A percentile compares a stretch with the other conserved stretches of the same genome.
phyloP scores from a whole-genome alignment of 2,888 invertebrate genomes.

The Cantharis flavilabris region DNA sequence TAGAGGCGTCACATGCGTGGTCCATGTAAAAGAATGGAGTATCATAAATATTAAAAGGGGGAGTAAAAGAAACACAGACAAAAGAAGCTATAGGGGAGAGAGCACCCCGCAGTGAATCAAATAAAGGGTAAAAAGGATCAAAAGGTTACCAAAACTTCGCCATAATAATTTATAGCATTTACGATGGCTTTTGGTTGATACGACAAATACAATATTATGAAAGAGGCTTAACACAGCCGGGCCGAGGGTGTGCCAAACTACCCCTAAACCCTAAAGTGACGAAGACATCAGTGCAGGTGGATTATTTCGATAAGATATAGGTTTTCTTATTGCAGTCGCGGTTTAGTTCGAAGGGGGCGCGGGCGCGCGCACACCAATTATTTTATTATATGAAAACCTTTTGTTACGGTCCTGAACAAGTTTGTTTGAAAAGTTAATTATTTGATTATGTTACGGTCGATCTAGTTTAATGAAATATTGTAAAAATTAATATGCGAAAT shows the following conservation, averaged over 20 bases:
- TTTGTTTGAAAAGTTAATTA: background rate
- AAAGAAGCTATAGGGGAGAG: background rate
- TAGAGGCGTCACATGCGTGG: background rate
- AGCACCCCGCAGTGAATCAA: background rate
- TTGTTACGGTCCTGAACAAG: background rate
- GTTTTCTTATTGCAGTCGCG: too few relatives aligned
- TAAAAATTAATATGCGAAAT: background rate
- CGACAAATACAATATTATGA: background rate
- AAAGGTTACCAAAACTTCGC: background rate
- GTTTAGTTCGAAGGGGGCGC: too few relatives aligned
- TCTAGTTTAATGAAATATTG: background rate
- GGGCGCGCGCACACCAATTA: too few relatives aligned
- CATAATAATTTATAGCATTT: background rate
- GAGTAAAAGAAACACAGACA: background rate
- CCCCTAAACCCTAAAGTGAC: background rate
- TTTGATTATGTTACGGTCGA: background rate
- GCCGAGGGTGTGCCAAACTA: background rate
- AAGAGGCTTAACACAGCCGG: background rate
- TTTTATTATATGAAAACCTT: too few relatives aligned
- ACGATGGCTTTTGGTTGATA: background rate
- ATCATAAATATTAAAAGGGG: background rate
- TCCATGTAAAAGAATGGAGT: background rate
- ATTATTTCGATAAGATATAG: background rate
- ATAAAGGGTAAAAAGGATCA: background rate
- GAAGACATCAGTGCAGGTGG: background rate